These are phyloP conservation scores for Volucella inflata DNA, from an alignment of 2,888 invertebrate species.

Conservation along the genomic window DNA sequence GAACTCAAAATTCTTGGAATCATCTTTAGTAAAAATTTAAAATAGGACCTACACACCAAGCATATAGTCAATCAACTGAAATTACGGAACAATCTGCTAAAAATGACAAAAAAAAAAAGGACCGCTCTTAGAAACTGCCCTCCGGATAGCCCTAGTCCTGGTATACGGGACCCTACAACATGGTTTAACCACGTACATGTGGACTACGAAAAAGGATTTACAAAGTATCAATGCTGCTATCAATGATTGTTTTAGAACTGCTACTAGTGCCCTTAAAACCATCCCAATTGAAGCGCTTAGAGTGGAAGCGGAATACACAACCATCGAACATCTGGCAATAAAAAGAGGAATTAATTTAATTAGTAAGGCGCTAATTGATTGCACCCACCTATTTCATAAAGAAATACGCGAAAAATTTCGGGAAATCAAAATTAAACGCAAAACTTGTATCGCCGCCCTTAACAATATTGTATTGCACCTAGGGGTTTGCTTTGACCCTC, in stretches of 20 bases:
- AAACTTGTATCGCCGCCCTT: constrained; percentile 9
- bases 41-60: constrained; percentile 2
- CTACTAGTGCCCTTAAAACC: too few relatives aligned
- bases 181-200: constrained; percentile 17
- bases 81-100: neutral
- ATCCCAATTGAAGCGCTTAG: too few relatives aligned
- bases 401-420: too few relatives aligned
- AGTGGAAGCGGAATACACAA: too few relatives aligned
- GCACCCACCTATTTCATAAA: too few relatives aligned
- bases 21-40: constrained; percentile 5
- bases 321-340: too few relatives aligned
- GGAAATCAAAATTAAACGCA: constrained; percentile 1
- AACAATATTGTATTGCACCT: neutral
- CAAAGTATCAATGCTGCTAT: too few relatives aligned
- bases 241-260: too few relatives aligned
- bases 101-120: constrained; percentile 19
- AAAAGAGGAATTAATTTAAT: too few relatives aligned
- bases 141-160: neutral
- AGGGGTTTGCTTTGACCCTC: neutral
- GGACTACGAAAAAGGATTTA: constrained; percentile 19
- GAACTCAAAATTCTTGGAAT: constrained; percentile 6
- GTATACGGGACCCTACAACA: constrained; percentile 13
- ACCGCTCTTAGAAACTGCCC: constrained; percentile 5
- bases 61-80: neutral
- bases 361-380: too few relatives aligned